A percentile compares a stretch with the other conserved stretches of the same genome.
phyloP scores from a whole-genome alignment of 2,888 invertebrate species.

The Argynnis bischoffii region DNA sequence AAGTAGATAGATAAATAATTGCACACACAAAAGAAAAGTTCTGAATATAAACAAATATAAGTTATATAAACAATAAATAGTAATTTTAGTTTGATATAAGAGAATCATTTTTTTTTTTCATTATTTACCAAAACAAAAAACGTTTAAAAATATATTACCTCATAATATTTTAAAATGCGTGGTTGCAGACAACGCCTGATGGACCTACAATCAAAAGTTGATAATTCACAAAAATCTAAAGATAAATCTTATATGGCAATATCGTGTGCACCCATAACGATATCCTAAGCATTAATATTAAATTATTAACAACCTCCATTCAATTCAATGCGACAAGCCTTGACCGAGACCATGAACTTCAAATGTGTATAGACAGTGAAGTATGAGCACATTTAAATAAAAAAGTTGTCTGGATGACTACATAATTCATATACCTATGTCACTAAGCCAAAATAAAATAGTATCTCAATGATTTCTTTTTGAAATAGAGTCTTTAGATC shows the following conservation, averaged over 20 bases:
- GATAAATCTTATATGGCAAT: slow-evolving; percentile 5
- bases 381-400: slow-evolving; percentile 7
- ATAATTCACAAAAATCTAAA: slow-evolving; percentile 4
- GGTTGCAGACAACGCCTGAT: too few species aligned
- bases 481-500: too few species aligned
- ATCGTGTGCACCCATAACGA: not conserved
- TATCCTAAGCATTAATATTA: slow-evolving; percentile 23
- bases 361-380: not conserved
- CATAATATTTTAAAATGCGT: too few species aligned
- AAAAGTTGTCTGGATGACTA: not conserved
- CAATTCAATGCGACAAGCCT: slow-evolving; percentile 21
- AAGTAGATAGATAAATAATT: too few species aligned
- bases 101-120: too few species aligned
- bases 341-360: slow-evolving; percentile 30
- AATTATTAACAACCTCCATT: slow-evolving; percentile 27
- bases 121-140: too few species aligned
- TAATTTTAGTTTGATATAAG: too few species aligned
- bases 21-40: too few species aligned
- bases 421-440: not conserved
- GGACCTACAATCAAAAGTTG: not conserved
- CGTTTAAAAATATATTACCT: too few species aligned
- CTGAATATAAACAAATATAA: too few species aligned
- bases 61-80: too few species aligned
- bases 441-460: not conserved
- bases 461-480: too few species aligned